These are phyloP conservation scores for Lissocephala sabroskyi DNA, from an alignment of 2,888 invertebrate genomes.

Conservation along the genomic window DNA sequence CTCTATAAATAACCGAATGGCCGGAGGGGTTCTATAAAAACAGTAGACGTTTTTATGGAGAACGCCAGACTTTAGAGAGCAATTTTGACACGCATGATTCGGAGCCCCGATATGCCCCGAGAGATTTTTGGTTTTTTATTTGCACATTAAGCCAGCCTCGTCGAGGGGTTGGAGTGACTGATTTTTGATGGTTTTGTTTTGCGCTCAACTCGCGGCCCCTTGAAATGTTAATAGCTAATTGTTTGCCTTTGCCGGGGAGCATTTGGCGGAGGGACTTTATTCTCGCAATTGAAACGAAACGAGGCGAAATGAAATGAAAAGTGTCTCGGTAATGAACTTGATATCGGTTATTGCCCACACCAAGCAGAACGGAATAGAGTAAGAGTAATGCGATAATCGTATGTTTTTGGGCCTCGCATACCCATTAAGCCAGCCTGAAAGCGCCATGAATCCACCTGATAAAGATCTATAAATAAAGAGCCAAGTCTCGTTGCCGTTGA, in stretches of 20 bases:
- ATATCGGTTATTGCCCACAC: slow-evolving; percentile 47
- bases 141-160: slow-evolving; percentile 38
- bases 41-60: too few species aligned
- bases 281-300: slow-evolving; percentile 23
- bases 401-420: slow-evolving; percentile 1
- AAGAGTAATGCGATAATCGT: background rate
- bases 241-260: slow-evolving; percentile 50
- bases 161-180: slow-evolving; percentile 14
- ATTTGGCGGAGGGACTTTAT: slow-evolving; percentile 34
- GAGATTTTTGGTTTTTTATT: too few species aligned
- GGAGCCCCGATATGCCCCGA: too few species aligned
- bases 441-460: slow-evolving; percentile 7
- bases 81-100: too few species aligned
- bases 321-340: slow-evolving; percentile 34
- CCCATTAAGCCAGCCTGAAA: slow-evolving; percentile 5
- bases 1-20: too few species aligned
- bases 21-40: too few species aligned
- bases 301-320: slow-evolving; percentile 20
- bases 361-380: too few species aligned
- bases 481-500: slow-evolving; percentile 10
- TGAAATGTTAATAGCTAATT: slow-evolving; percentile 55
- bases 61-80: too few species aligned
- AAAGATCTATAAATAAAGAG: slow-evolving; percentile 42
- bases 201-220: slow-evolving; percentile 39
- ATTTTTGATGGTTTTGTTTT: too few species aligned